phyloP scores from a whole-genome alignment of 1,140 invertebrate genomes.

The Neodiprion lecontei region DNA sequence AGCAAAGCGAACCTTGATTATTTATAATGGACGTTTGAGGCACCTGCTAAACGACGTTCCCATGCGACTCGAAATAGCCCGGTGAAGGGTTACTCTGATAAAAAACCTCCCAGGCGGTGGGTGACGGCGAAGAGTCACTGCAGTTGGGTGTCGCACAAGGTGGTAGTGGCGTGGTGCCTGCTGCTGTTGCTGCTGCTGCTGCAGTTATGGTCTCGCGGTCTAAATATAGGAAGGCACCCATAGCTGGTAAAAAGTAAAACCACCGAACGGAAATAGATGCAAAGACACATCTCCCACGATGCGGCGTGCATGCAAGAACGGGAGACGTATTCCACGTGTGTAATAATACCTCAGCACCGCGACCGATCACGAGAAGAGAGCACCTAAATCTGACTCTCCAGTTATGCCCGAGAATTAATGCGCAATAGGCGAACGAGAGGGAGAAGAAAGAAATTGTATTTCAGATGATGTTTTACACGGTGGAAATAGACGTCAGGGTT shows the following conservation, averaged over 20 bases:
- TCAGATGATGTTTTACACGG: too few species aligned
- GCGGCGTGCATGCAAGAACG: too few species aligned
- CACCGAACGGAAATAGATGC: constrained; percentile 4
- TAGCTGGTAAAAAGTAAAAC: constrained; percentile 3
- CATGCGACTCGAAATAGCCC: neutral
- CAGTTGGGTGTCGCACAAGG: neutral
- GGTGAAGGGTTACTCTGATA: neutral
- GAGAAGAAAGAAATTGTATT: neutral
- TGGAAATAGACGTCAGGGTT: neutral
- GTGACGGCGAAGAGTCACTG: neutral
- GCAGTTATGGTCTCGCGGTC: neutral
- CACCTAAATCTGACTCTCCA: too few species aligned
- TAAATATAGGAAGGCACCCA: constrained; percentile 5
- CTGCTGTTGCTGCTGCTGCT: neutral
- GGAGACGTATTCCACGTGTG: too few species aligned
- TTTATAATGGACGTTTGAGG: constrained; percentile 5
- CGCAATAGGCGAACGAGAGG: neutral
- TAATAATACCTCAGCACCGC: too few species aligned
- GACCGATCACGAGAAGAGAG: too few species aligned
- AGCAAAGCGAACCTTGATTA: constrained; percentile 1
- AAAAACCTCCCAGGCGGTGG: neutral
- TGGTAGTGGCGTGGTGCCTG: neutral
- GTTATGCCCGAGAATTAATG: too few species aligned
- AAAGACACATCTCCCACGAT: neutral
- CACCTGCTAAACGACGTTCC: constrained; percentile 5